These are phyloP conservation scores for Parus major DNA, from an alignment of 2,113 vertebrate genomes.

Conservation along the genomic window DNA sequence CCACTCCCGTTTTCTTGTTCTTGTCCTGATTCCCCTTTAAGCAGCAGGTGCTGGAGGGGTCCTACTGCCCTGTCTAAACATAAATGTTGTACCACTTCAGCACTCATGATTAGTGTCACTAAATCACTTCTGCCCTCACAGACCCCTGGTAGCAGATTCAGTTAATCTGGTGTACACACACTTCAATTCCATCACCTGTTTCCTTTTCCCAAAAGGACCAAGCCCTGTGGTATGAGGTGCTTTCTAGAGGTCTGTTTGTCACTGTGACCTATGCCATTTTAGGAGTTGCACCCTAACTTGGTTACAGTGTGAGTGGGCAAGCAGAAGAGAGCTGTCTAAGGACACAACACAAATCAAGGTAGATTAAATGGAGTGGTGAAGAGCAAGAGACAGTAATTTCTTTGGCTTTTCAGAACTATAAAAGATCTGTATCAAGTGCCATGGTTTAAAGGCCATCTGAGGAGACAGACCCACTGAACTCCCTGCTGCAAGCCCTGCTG, in stretches of 20 bases:
- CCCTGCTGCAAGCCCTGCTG: neutral
- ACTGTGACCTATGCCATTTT: neutral
- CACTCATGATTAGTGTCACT: neutral
- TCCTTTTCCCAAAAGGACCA: neutral
- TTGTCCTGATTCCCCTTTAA: neutral
- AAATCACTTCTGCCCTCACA: neutral
- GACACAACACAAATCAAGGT: neutral
- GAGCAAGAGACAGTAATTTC: neutral
- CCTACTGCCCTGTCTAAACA: neutral
- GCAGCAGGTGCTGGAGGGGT: neutral
- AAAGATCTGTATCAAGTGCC: neutral
- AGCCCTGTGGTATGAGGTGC: neutral
- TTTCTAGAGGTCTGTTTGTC: neutral
- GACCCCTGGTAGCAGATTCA: neutral
- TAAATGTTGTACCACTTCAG: neutral
- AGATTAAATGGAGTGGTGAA: neutral
- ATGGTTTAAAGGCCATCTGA: neutral
- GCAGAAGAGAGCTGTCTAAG: neutral
- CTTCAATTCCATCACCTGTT: neutral
- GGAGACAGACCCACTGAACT: neutral
- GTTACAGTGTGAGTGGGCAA: neutral
- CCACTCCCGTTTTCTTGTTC: neutral
- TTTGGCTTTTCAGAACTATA: neutral
- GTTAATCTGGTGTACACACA: neutral
- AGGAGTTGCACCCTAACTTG: neutral